phyloP scores from a whole-genome alignment of 2,888 invertebrate species.

The Fragum fragum region DNA sequence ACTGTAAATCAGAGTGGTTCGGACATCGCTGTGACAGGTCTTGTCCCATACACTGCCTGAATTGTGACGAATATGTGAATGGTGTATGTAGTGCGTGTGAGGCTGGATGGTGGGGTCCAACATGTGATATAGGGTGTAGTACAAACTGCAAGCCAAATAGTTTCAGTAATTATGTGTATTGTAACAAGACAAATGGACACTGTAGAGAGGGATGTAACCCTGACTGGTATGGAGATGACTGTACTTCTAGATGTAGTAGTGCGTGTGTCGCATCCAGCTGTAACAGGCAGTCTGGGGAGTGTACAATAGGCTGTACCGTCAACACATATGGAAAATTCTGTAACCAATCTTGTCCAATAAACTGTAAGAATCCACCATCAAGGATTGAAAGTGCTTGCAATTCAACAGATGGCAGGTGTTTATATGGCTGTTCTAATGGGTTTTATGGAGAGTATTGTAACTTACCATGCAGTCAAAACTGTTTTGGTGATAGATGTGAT shows the following conservation, averaged over 20 bases:
- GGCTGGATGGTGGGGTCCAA: constrained; percentile 60
- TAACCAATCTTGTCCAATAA: constrained; percentile 59
- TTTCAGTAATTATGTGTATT: constrained; percentile 38
- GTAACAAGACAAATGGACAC: constrained; percentile 45
- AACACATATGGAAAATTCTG: constrained; percentile 65
- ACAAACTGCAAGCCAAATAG: constrained; percentile 14
- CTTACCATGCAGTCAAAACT: constrained; percentile 53
- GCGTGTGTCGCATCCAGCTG: constrained; percentile 61
- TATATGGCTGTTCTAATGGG: constrained; percentile 55
- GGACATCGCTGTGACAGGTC: constrained; percentile 56
- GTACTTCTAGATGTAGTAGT: constrained; percentile 60
- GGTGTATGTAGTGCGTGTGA: constrained; percentile 61
- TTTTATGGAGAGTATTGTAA: constrained; percentile 62
- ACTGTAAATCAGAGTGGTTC: constrained; percentile 65
- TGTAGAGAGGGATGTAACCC: constrained; percentile 38
- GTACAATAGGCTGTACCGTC: constrained; percentile 58
- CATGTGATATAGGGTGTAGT: constrained; percentile 60
- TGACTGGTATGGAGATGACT: constrained; percentile 52
- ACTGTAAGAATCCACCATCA: constrained; percentile 44
- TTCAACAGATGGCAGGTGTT: constrained; percentile 43
- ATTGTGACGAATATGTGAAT: constrained; percentile 42
- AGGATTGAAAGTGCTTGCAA: constrained; percentile 52
- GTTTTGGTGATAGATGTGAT: constrained; percentile 60
- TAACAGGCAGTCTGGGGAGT: constrained; percentile 61
- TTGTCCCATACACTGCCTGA: constrained; percentile 55